These are phyloP conservation scores for Conomelus anceps DNA, from an alignment of 2,888 invertebrate genomes.

Conservation along the genomic window DNA sequence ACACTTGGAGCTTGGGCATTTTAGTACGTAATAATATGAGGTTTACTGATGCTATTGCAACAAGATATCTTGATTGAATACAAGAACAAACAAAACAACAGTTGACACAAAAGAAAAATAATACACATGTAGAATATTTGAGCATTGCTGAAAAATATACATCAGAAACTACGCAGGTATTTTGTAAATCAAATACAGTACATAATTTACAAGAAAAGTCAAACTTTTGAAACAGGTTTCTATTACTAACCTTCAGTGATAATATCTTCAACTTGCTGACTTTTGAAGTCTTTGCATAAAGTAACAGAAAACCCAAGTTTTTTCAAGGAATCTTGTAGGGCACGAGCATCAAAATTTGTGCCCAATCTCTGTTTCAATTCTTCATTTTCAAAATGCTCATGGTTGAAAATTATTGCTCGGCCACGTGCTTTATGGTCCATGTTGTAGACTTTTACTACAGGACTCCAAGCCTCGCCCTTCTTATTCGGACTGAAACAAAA, in stretches of 20 bases:
- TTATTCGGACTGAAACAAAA: no score
- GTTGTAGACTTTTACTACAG: slow-evolving; percentile 51
- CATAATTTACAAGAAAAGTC: no score
- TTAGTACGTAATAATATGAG: no score
- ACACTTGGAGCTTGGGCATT: no score
- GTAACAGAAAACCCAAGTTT: slow-evolving; percentile 64
- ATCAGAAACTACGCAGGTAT: no score
- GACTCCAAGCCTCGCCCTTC: background rate
- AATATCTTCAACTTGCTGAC: slow-evolving; percentile 58
- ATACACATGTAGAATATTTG: no score
- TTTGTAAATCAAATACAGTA: no score
- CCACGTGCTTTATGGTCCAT: slow-evolving; percentile 81
- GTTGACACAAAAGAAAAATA: no score
- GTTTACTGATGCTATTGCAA: no score
- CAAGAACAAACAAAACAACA: no score
- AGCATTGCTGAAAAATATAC: no score
- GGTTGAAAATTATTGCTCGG: slow-evolving; percentile 82
- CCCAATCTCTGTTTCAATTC: slow-evolving; percentile 64
- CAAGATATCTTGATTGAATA: no score
- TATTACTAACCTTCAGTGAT: slow-evolving; percentile 51
- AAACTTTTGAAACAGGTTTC: background rate
- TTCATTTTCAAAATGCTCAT: slow-evolving; percentile 63
- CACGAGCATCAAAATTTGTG: slow-evolving; percentile 64
- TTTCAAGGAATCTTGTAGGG: slow-evolving; percentile 31
- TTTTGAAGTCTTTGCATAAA: slow-evolving; percentile 61